Percentiles rank a stretch among this genome's conserved stretches.
phyloP scores from a whole-genome alignment of 2,797 vertebrate species.

The Enteromius thamalakanensis region DNA sequence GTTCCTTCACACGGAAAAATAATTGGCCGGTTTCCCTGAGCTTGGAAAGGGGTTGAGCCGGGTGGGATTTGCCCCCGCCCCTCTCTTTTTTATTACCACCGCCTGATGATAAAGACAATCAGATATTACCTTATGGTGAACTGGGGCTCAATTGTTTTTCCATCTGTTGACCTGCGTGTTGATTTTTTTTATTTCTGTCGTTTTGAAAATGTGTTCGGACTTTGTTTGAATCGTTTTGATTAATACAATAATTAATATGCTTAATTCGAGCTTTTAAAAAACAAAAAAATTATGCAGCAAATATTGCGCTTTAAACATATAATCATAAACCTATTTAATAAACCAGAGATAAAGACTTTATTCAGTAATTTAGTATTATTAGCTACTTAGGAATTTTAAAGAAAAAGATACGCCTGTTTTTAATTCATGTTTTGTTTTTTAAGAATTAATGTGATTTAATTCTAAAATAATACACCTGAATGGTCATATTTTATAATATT shows the following conservation, averaged over 20 bases:
- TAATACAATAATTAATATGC: not conserved
- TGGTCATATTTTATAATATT: not conserved
- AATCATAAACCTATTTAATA: not conserved
- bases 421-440: not conserved
- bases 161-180: constrained; percentile 45
- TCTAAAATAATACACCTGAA: not conserved
- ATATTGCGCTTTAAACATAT: not conserved
- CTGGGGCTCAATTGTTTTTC: constrained; percentile 56
- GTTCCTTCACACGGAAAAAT: constrained; percentile 78
- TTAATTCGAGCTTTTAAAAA: not conserved
- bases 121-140: constrained; percentile 56
- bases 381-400: not conserved
- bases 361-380: too few species aligned
- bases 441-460: not conserved
- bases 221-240: not conserved
- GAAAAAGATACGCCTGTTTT: not conserved
- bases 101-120: constrained; percentile 56
- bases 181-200: not conserved
- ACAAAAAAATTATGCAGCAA: not conserved
- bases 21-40: constrained; percentile 72
- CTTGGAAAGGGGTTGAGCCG: constrained; percentile 63
- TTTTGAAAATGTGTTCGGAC: constrained; percentile 1
- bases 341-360: not conserved
- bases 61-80: constrained; percentile 59
- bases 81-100: constrained; percentile 56